Evolutionary conservation across 2,113 vertebrate genomes (phyloP), one percentile per base, ranked within the genome.

Genomic region (Psephotus haematonotus): DNA sequence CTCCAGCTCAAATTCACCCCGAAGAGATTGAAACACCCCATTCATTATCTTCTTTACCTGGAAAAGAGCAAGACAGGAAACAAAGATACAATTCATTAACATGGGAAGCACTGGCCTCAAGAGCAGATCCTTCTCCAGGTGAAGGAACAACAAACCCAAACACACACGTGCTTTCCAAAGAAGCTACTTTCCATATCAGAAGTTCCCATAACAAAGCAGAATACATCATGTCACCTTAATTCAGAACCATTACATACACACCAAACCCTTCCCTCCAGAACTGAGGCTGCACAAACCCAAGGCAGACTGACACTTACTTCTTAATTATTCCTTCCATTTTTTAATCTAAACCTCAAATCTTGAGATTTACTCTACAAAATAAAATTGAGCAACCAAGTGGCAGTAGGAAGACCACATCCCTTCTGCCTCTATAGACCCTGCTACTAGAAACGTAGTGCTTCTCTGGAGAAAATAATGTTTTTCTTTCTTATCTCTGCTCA

Each of bases 1-100:
- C 5, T 97, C 97, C 88, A 99, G 96, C 55, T 99, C 98, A 91
- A 99, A 99, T 95, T 99, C 98, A 23, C 98, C 98, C 28, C 99
- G 95, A 74, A 99, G 97, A 17, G 98, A 98, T 17, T 99, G 99
- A 90, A 99, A 99, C 10, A 99, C 99, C 5, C 98, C 98, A 8
- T 99, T 99, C 99, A 99, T 99, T 85, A 99, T 99, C 62, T 98
- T 99, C 98, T 99, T 99, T 37, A 99, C 99, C 99, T 99, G 97
- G 2, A 72, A 27, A 18, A 93, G 39, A 33, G 7, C 47, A n/a
- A 22, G 37, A 17, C 8, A 67, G 35, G 24, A 76, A 47, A 63
- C 28, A 67, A 22, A 67, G 20, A 46, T 1, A 37, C 0, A 2
- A 13, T 9, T 79, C 37, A n/a, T n/a, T 15, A 35, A 18, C 17